Percentiles rank a stretch among this genome's conserved stretches.
phyloP scores from a whole-genome alignment of 2,113 vertebrate species.

The Megaceryle maxima region DNA sequence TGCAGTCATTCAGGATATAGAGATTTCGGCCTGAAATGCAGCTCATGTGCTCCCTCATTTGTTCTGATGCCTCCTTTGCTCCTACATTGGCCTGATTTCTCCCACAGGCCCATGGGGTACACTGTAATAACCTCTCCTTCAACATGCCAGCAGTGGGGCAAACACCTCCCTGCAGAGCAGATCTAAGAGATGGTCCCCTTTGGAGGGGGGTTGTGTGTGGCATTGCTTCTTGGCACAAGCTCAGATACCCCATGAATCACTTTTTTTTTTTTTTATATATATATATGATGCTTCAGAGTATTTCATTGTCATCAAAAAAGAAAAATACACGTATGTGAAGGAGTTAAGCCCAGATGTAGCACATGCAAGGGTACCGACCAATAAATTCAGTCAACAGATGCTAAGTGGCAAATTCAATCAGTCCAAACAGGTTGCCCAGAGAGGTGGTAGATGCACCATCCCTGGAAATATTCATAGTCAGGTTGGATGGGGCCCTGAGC shows the following conservation, averaged over 20 bases:
- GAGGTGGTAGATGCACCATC: neutral
- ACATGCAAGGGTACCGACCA: neutral
- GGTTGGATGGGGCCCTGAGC: neutral
- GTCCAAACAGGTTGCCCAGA: neutral
- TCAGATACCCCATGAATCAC: neutral
- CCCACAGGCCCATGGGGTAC: neutral
- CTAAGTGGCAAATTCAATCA: neutral
- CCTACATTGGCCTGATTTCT: neutral
- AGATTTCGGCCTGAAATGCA: neutral
- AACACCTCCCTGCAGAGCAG: neutral
- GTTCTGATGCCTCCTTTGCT: neutral
- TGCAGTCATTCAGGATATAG: neutral
- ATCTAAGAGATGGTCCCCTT: neutral
- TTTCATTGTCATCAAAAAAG: neutral
- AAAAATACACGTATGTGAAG: neutral
- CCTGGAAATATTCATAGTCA: neutral
- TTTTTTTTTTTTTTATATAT: neutral
- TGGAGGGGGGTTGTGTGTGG: too few relatives aligned
- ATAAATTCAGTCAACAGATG: fast-evolving
- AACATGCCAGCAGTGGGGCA: neutral
- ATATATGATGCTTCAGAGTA: neutral
- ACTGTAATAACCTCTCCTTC: neutral
- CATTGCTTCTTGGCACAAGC: neutral
- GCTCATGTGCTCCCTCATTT: conserved; percentile 32
- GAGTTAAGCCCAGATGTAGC: neutral